These are phyloP conservation scores for Parnassius mnemosyne DNA, from an alignment of 2,888 invertebrate genomes.

Conservation along the genomic window DNA sequence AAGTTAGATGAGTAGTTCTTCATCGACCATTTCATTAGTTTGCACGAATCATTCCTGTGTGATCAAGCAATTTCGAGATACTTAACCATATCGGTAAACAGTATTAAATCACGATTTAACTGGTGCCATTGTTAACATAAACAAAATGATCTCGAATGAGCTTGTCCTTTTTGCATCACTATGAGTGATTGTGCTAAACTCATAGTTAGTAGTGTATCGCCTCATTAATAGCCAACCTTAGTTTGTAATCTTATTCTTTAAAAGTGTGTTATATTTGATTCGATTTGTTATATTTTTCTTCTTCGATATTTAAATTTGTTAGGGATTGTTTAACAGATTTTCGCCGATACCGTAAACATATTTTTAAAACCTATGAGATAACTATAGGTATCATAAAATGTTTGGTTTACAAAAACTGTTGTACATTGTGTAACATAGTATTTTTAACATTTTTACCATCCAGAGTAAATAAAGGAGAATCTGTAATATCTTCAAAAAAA, in stretches of 20 bases:
- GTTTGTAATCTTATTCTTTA: slow-evolving; percentile 36
- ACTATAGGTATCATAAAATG: no score
- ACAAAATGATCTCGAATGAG: slow-evolving; percentile 35
- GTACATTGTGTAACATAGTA: no score
- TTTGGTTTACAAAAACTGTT: no score
- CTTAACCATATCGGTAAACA: slow-evolving; percentile 7
- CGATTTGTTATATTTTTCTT: slow-evolving; percentile 41
- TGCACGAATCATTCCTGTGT: slow-evolving; percentile 83
- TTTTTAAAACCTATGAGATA: no score
- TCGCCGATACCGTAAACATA: background rate
- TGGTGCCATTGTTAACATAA: no score
- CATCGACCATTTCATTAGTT: slow-evolving; percentile 76
- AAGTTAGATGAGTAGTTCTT: slow-evolving; percentile 37
- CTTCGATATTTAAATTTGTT: slow-evolving; percentile 43
- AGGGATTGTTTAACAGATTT: slow-evolving; percentile 40
- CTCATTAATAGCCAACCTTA: slow-evolving; percentile 64
- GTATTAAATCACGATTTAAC: no score
- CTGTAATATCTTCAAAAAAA: no score
- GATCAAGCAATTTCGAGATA: slow-evolving; percentile 51
- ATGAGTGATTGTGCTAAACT: slow-evolving; percentile 81
- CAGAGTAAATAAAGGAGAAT: no score
- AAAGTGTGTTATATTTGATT: slow-evolving; percentile 45
- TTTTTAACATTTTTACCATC: no score
- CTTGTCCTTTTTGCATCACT: slow-evolving; percentile 65
- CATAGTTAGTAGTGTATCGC: slow-evolving; percentile 71